Conservation (phyloP, 2,888 invertebrate species). For the Cheilosia urbana region DNA sequence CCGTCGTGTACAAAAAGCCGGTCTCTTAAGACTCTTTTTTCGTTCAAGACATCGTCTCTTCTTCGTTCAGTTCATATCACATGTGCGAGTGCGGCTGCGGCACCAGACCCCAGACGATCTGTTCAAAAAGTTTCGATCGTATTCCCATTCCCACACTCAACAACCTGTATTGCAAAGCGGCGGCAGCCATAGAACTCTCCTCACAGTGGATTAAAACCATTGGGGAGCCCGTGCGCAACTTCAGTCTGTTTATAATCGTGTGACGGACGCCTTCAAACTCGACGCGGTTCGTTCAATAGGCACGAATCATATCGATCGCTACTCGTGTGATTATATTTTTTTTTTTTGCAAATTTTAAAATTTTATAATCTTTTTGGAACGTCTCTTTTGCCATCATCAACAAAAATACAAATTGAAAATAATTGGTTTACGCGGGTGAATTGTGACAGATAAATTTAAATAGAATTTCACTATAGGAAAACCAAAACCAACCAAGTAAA, state of each 20-base stretch:
- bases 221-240: conserved; percentile 39
- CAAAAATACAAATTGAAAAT: neutral
- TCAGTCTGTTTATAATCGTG: conserved; percentile 63
- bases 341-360: neutral
- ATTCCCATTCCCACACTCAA: conserved; percentile 55
- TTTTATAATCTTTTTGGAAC: neutral
- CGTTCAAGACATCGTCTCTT: conserved; percentile 50
- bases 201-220: conserved; percentile 64
- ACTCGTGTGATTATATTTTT: conserved; percentile 8
- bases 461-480: neutral
- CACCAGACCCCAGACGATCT: conserved; percentile 33
- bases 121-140: conserved; percentile 50
- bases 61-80: conserved; percentile 59
- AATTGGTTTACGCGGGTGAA: conserved; percentile 5
- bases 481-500: neutral
- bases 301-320: conserved; percentile 20
- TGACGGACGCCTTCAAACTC: conserved; percentile 40
- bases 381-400: neutral
- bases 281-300: conserved; percentile 21
- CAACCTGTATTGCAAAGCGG: conserved; percentile 56
- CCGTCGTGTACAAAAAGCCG: conserved; percentile 48
- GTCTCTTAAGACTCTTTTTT: conserved; percentile 69
- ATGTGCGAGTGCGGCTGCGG: conserved; percentile 18
- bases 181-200: conserved; percentile 51
- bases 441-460: neutral